A percentile compares a stretch with the other conserved stretches of the same genome.
phyloP scores from a whole-genome alignment of 1,140 invertebrate species.

The Trichonephila clavata region DNA sequence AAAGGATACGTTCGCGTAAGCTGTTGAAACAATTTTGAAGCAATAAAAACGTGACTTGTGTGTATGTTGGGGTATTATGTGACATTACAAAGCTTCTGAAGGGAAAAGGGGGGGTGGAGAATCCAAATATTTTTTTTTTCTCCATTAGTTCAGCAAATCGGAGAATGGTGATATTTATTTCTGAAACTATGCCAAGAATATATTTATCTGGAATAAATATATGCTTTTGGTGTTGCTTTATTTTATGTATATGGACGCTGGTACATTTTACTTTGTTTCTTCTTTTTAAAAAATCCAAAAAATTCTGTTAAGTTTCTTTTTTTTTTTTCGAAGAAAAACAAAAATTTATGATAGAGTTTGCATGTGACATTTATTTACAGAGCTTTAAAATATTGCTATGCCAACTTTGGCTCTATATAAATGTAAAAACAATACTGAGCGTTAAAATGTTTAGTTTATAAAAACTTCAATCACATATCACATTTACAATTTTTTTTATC shows the following conservation, averaged over 20 bases:
- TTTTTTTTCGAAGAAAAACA: no score
- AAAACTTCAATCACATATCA: no score
- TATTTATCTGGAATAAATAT: background rate
- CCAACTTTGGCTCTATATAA: no score
- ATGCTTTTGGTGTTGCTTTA: background rate
- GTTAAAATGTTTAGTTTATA: no score
- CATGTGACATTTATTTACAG: no score
- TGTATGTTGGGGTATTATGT: background rate
- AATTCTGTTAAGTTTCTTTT: no score
- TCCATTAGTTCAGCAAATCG: background rate
- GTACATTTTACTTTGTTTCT: background rate
- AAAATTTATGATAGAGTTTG: no score
- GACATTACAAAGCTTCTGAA: background rate
- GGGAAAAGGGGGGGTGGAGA: background rate
- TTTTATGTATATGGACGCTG: background rate
- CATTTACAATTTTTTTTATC: no score
- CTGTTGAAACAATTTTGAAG: conserved; percentile 17
- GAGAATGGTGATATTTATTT: background rate
- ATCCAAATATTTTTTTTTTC: background rate
- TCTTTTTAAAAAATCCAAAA: background rate
- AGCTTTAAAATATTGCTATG: no score
- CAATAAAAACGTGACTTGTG: conserved; percentile 29
- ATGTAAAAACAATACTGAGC: no score
- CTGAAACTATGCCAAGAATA: background rate
- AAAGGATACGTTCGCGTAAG: background rate